A percentile compares a stretch with the other conserved stretches of the same genome.
Conservation (phyloP, 2,113 vertebrate species). For the Tachysurus fulvidraco region DNA sequence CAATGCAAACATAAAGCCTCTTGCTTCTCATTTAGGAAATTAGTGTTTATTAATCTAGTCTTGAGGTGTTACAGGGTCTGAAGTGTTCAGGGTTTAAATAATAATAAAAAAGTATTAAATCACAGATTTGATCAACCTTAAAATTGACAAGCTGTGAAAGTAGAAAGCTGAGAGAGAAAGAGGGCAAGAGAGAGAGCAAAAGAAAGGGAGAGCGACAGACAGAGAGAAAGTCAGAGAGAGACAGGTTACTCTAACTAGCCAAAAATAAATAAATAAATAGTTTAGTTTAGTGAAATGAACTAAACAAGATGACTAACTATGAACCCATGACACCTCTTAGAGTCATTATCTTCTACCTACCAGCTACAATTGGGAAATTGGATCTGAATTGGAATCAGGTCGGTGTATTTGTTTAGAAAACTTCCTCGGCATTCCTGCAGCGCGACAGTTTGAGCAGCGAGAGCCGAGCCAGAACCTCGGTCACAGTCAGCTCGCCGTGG, state of each 20-base stretch:
- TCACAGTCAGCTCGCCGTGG: slow-evolving; percentile 81
- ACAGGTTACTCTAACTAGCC: too few species aligned
- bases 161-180: background rate
- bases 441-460: slow-evolving; percentile 77
- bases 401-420: slow-evolving; percentile 74
- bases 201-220: too few species aligned
- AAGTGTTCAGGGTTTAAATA: background rate
- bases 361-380: background rate
- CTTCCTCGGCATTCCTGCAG: slow-evolving; percentile 81
- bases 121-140: background rate
- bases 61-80: background rate
- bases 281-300: background rate
- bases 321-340: background rate
- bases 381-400: background rate
- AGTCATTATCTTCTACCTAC: background rate
- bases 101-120: background rate
- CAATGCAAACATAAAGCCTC: slow-evolving; percentile 13
- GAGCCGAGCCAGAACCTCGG: slow-evolving; percentile 80
- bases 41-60: background rate
- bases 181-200: too few species aligned
- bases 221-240: too few species aligned
- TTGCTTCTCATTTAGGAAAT: background rate
- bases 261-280: too few species aligned
- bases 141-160: background rate
- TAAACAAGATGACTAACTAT: background rate